Base-by-base conservation (phyloP, 1,140 invertebrate genomes). In the Pogonomyrmex californicus region DNA sequence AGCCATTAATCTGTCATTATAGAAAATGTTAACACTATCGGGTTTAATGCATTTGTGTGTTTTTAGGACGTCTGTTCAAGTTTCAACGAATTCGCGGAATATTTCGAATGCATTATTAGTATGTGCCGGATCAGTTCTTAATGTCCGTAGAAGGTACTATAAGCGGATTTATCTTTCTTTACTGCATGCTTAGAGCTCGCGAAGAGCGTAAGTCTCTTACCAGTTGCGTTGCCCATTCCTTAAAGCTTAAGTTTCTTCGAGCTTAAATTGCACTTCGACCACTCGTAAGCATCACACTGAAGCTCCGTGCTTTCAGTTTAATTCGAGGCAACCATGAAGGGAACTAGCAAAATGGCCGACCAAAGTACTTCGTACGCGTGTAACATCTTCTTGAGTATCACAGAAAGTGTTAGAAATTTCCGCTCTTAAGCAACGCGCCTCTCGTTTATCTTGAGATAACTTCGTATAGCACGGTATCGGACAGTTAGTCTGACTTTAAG, bases 241-340 rank as follows among this genome's bases (percentile, higher is more conserved):
- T 65, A 68, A 78, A 81, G 62, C 78, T 86, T 70, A 86, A 81
- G 76, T 78, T 71, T 30, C 85, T 68, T 75, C 36, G 44, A 81
- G 85, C 73, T 86, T 81, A 86, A 86, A 86, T 86, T 79, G 85
- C 75, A 81, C 63, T 86, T 86, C 47, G 82, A 65, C 73, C 82
- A 85, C 62, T 85, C 71, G 82, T 78, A 78, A 78, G 82, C 73
- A 85, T 78, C 63, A 68, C 56, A 65, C 12, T 78, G 73, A 51
- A 56, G 82, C 82, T 68, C 65, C 54, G 54, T 62, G 54, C 79
- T 83, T 83, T 83, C 79, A 73, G 79, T 83, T 85, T 76, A 85
- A 85, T 78, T 85, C 62, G 58, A 51, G 75, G 73, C 62, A 85
- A 66, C 82, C 71, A 63, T 77, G 62, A 63, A 63, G 58, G 82